Base-by-base conservation (phyloP, 2,797 vertebrate species). In the Psittacula echo region DNA sequence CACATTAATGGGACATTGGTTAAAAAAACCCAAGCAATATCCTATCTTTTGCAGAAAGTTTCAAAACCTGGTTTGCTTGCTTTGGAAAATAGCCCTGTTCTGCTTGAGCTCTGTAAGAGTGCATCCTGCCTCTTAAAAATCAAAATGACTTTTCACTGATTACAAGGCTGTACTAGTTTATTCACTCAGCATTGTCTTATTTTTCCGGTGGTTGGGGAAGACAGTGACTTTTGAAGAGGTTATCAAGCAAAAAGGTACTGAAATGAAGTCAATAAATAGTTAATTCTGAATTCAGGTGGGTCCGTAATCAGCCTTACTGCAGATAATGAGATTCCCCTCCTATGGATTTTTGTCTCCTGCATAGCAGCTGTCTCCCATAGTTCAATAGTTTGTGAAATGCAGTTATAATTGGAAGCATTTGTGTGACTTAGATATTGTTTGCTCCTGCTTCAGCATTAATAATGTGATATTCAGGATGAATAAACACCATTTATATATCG, bases 321-420 rank as follows among this genome's bases (percentile, higher is more conserved):
- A 92, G 92, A 73, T 82, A 90, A 94, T 85, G 84, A 94, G 29
- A 47, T 66, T 90, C 62, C 20, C 71, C 84, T 92, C 92, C 94
- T 26, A 27, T 92, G 86, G 81, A 44, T 86, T 84, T 39, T 16
- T 72, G 53, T 86, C 90, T 95, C 56, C 70, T 83, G 82, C 89
- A 65, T 53, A 72, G 84, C 86, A 87, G 81, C 95, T 94, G 87
- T 51, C 87, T 87, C 41, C 74, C 79, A 5, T 44, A 84, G 80
- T 51, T 85, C 72, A 61, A 0, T 13, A 84, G 24, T 79, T 95
- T 58, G 75, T 53, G 91, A 79, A 90, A 89, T 70, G 37, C 67
- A 79, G 9, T 39, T 64, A 1, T 47, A 76, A 90, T 82, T 93
- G 85, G 86, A 39, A 70, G 64, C 50, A 14, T 85, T 75, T 32